phyloP scores from a whole-genome alignment of 2,888 invertebrate species.

The Brachyptera putata region DNA sequence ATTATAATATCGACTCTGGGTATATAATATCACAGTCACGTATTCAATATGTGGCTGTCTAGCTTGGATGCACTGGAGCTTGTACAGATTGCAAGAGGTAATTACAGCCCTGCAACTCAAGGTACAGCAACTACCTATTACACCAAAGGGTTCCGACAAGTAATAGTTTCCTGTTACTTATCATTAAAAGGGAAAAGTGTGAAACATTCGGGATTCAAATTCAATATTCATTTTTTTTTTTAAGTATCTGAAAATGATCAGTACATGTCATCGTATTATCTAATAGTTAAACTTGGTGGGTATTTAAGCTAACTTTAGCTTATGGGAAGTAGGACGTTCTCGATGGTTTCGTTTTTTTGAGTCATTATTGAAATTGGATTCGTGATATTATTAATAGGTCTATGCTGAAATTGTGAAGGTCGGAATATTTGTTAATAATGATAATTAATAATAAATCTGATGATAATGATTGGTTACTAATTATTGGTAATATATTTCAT shows the following conservation, averaged over 20 bases:
- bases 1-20: neutral
- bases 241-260: neutral
- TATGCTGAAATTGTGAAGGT: too few relatives aligned
- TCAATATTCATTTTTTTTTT: slow-evolving; percentile 6
- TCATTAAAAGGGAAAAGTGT: neutral
- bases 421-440: too few relatives aligned
- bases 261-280: neutral
- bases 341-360: too few relatives aligned
- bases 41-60: neutral
- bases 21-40: neutral
- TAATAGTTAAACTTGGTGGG: too few relatives aligned
- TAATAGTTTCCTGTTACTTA: neutral
- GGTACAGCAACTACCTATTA: neutral
- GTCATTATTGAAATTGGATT: neutral
- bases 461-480: too few relatives aligned
- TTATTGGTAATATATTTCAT: too few relatives aligned
- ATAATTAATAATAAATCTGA: too few relatives aligned
- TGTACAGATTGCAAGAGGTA: neutral
- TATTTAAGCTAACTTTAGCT: too few relatives aligned
- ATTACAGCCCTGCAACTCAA: neutral
- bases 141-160: slow-evolving; percentile 4
- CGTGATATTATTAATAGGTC: slow-evolving; percentile 4
- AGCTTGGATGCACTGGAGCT: neutral
- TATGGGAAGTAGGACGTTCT: too few relatives aligned
- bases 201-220: too few relatives aligned